Conservation (phyloP, 2,797 vertebrate genomes). For the Cichlasoma orientale region DNA sequence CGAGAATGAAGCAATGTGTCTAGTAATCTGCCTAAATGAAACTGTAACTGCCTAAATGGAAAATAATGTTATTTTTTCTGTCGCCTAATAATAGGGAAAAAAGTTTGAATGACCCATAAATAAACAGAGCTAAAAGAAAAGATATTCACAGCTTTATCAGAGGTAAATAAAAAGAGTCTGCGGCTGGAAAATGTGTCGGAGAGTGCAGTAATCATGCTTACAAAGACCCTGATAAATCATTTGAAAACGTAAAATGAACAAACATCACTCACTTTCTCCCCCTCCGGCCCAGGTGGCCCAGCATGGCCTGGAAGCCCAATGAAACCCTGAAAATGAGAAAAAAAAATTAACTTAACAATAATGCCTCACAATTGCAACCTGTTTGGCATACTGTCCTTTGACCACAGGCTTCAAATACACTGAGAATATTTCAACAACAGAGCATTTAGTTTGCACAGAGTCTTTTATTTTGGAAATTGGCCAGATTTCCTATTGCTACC, state of each 20-base stretch:
- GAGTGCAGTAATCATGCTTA: background rate
- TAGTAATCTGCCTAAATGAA: background rate
- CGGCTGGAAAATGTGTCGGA: background rate
- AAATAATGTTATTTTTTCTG: background rate
- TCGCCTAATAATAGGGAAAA: rapidly evolving
- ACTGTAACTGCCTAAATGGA: background rate
- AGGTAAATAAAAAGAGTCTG: background rate
- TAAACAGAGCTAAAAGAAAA: background rate
- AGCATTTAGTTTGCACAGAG: background rate
- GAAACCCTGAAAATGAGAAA: constrained; percentile 86
- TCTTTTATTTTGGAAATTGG: background rate
- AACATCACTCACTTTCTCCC: constrained; percentile 87
- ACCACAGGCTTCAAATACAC: background rate
- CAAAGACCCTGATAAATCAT: background rate
- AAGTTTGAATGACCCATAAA: background rate
- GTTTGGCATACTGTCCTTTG: background rate
- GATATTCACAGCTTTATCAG: background rate
- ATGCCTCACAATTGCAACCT: background rate
- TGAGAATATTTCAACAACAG: background rate
- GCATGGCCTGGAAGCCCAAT: constrained; percentile 91
- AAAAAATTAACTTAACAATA: background rate
- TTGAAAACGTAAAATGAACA: background rate
- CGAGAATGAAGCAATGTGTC: background rate
- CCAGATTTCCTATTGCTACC: background rate
- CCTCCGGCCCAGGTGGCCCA: constrained; percentile 89